Percentiles rank a stretch among this genome's conserved stretches.
These are phyloP conservation scores for Laupala kohalensis DNA, from an alignment of 1,140 invertebrate genomes.

Conservation along the genomic window DNA sequence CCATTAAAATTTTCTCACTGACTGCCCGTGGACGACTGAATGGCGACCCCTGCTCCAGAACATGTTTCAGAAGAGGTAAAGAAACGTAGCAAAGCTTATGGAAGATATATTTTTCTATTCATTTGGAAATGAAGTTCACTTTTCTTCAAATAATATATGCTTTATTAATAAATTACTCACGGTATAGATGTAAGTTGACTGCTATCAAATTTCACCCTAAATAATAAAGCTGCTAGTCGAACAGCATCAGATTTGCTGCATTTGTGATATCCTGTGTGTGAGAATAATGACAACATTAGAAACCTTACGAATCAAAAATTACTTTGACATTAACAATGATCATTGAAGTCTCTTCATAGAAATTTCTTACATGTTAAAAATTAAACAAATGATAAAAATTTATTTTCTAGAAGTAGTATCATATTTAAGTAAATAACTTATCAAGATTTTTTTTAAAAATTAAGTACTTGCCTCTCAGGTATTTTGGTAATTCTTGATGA, in stretches of 20 bases:
- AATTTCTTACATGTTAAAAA: not conserved
- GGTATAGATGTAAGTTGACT: slow-evolving; percentile 48
- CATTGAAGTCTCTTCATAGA: not conserved
- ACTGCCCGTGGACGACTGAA: too few relatives aligned
- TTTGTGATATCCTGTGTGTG: slow-evolving; percentile 55
- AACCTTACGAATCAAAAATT: too few relatives aligned
- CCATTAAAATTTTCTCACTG: too few relatives aligned
- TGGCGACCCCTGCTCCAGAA: too few relatives aligned
- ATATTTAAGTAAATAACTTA: not conserved
- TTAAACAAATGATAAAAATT: not conserved
- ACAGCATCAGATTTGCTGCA: slow-evolving; percentile 65
- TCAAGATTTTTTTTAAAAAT: not conserved
- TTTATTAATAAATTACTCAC: slow-evolving; percentile 20
- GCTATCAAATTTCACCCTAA: slow-evolving; percentile 60
- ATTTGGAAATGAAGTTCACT: too few relatives aligned
- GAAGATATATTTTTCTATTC: too few relatives aligned
- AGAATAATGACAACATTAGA: too few relatives aligned
- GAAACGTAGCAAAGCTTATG: too few relatives aligned
- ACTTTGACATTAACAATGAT: not conserved
- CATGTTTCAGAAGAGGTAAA: too few relatives aligned
- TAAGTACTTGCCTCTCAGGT: slow-evolving; percentile 48
- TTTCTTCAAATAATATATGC: not conserved
- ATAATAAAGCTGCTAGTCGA: slow-evolving; percentile 66
- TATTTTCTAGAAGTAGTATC: not conserved
- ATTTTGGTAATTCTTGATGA: slow-evolving; percentile 88